Evolutionary conservation across 1,140 invertebrate species (phyloP), one percentile per base, ranked within the genome.

Genomic region (Drosophila hydei): DNA sequence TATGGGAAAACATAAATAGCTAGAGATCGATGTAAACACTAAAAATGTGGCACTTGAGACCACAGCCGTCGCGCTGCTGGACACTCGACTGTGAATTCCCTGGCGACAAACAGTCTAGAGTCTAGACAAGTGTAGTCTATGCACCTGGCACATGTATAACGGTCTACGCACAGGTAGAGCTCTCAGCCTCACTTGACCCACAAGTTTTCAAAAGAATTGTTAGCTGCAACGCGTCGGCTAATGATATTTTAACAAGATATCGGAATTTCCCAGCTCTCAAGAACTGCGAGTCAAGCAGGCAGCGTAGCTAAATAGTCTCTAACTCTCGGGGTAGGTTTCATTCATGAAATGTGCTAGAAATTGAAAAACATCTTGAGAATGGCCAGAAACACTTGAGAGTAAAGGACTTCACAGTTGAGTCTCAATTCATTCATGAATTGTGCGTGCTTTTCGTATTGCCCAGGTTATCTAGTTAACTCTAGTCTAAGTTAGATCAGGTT

Each of bases 371-470:
- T 38, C 8, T 33, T 45, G 38, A 62, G 16, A 42, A 51, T 43
- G 51, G 11, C 19, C 21, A n/a, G 59, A 78, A 75, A 79, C 84
- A 89, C 84, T 89, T 89, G 63, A 89, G 78, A 84, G 62, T 89
- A 75, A 89, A 89, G 85, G 84, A 74, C 75, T 80, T 75, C 71
- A 64, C 81, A 80, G 70, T 80, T 69, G 65, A 72, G 70, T 76
- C 59, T 69, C 58, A 43, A 78, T 89, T 89, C 85, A 89, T 89
- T 89, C 84, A 89, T 89, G 60, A 89, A 89, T 69, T 76, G 79
- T 69, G 63, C 62, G 54, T 33, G 61, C 68, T 70, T 77, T 69
- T 73, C 23, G 1, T 9, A 55, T 78, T 47, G 12, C 47, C 27
- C 38, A 59, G 30, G 18, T 21, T 45, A 38, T 60, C 19, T 56